Evolutionary conservation across 2,113 vertebrate genomes (phyloP), one percentile per base, ranked within the genome.

Genomic region (Lipotes vexillifer): DNA sequence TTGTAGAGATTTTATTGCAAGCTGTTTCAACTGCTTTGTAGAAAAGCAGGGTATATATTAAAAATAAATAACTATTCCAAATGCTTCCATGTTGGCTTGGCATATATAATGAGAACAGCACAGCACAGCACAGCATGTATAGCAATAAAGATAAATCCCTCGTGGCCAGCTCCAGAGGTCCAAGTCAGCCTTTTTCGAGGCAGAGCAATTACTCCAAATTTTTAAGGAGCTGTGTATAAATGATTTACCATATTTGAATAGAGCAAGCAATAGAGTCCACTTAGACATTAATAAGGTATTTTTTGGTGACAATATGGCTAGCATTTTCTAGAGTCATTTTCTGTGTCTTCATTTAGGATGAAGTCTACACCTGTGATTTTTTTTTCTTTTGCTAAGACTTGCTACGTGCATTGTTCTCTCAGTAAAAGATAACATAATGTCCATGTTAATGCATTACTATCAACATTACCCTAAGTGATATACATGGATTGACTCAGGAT

Each of bases 51-150:
- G 6, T 78, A 23, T 59, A 82, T 75, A 49, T 89, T 92, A 71
- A 90, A 97, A 93, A 52, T 41, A 92, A 71, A 80, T 87, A 88
- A 83, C 66, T 83, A 66, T 94, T 74, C 33, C 55, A 59, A 20
- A 41, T 88, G 83, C 33, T 87, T 77, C 65, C 31, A 36, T n/a
- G 2, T 63, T 84, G 44, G 12, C 33, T 95, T 14, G 44, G 12
- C 7, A 7, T 68, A 46, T 52, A 10, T 84, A 90, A 90, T 87
- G 55, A 92, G 46, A 89, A 52, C 38, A 52, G 36, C 71, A 25
- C 20, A 69, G 59, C 59, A 15, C 31, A 68, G 68, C 25, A 29
- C 10, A 31, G 20, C n/a, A 7, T 87, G 3, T 31, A 21, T 0
- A 77, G 13, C 29, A 77, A 27, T 57, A 75, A 71, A 86, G 29